A percentile compares a stretch with the other conserved stretches of the same genome.
phyloP scores from a whole-genome alignment of 2,113 vertebrate genomes.

The Tinamus guttatus region DNA sequence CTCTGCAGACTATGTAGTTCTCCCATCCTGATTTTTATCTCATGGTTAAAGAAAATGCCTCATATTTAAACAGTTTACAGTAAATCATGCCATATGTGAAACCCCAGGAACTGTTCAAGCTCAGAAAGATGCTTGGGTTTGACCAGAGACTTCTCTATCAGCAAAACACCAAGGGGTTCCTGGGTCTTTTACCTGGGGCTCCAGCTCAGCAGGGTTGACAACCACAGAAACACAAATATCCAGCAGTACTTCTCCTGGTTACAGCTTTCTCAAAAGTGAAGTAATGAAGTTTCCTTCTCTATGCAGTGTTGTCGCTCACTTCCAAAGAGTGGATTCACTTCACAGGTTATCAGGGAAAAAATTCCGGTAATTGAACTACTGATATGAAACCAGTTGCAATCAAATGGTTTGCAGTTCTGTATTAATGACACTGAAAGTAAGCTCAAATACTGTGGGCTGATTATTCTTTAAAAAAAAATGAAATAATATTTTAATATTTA shows the following conservation, averaged over 20 bases:
- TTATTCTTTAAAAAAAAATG: not conserved
- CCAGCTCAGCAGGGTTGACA: not conserved
- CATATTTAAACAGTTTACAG: not conserved
- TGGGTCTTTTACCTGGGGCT: not conserved
- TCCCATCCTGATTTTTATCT: slow-evolving; percentile 26
- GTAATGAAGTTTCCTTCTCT: not conserved
- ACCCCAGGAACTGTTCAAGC: slow-evolving; percentile 40
- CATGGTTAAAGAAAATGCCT: slow-evolving; percentile 14
- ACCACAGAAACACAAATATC: not conserved
- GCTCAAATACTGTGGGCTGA: not conserved
- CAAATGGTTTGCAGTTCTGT: slow-evolving; percentile 9
- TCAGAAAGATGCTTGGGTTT: slow-evolving; percentile 30
- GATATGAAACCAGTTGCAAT: not conserved
- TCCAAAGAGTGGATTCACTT: not conserved
- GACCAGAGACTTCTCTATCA: slow-evolving; percentile 38
- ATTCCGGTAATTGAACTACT: not conserved
- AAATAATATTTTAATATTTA: not conserved
- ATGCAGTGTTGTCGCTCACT: not conserved
- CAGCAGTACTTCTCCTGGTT: not conserved
- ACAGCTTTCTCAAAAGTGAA: not conserved
- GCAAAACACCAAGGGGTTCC: not conserved
- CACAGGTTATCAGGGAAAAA: slow-evolving; percentile 1
- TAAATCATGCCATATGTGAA: slow-evolving; percentile 12
- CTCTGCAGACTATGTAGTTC: not conserved
- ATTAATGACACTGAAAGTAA: not conserved